phyloP scores from a whole-genome alignment of 2,113 vertebrate species.

The Menura novaehollandiae region DNA sequence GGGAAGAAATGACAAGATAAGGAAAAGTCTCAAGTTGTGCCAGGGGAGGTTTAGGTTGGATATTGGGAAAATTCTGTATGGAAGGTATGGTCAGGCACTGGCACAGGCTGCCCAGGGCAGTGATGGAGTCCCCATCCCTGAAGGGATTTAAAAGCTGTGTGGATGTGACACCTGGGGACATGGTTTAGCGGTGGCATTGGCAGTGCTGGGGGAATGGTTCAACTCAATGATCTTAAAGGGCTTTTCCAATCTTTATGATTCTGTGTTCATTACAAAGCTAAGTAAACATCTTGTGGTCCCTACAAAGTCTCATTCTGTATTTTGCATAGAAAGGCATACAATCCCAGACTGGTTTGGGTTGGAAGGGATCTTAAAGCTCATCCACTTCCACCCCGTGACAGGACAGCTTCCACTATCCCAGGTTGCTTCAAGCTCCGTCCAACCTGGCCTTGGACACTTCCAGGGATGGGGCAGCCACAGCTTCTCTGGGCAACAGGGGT shows the following conservation, averaged over 20 bases:
- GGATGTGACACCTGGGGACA: background rate
- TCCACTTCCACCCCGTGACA: background rate
- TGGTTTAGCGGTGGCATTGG: background rate
- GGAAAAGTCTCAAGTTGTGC: rapidly evolving
- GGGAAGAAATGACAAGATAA: rapidly evolving
- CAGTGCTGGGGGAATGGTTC: background rate
- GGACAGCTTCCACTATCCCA: background rate
- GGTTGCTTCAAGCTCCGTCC: rapidly evolving
- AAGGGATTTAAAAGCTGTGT: background rate
- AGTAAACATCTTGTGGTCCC: rapidly evolving
- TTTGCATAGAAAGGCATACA: background rate
- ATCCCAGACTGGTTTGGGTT: background rate
- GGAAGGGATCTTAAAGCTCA: background rate
- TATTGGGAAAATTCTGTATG: rapidly evolving
- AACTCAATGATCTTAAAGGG: background rate
- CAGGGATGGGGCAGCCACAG: background rate
- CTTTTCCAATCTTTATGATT: background rate
- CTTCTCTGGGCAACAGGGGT: background rate
- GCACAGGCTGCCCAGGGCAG: background rate
- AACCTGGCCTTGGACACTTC: background rate
- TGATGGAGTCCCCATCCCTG: too few relatives aligned
- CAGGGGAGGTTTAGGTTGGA: background rate
- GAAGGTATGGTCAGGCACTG: background rate
- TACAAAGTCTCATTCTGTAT: background rate
- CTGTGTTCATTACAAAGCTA: background rate